A percentile compares a stretch with the other conserved stretches of the same genome.
Evolutionary conservation across 2,888 invertebrate genomes (phyloP).

Genomic region (Subacronicta megacephala): DNA sequence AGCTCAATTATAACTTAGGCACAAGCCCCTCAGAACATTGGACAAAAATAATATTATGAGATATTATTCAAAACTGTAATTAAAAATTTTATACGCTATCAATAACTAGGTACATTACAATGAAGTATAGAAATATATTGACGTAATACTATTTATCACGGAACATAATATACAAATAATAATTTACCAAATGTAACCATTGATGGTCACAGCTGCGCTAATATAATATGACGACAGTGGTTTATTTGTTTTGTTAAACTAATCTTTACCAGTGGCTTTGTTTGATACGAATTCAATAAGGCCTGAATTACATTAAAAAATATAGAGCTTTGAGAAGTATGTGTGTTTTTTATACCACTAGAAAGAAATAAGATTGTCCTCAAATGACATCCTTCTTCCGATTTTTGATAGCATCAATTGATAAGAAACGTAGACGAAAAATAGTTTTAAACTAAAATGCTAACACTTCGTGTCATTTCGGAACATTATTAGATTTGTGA

Average conservation of each 20-base stretch:
- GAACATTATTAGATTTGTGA: conserved; percentile 41
- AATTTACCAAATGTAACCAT: conserved; percentile 2
- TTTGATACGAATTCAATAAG: conserved; percentile 1
- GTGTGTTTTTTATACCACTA: too few relatives aligned
- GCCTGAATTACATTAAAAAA: too few relatives aligned
- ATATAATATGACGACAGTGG: conserved; percentile 21
- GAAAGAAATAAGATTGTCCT: too few relatives aligned
- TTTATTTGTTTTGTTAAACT: conserved; percentile 1
- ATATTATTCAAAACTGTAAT: too few relatives aligned
- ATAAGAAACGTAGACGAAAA: too few relatives aligned
- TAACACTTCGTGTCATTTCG: conserved; percentile 22
- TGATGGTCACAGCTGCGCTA: conserved; percentile 23
- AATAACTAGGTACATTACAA: not conserved
- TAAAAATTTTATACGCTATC: not conserved
- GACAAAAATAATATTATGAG: too few relatives aligned
- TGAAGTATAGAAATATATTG: conserved; percentile 3
- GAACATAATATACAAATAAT: not conserved
- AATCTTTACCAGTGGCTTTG: conserved; percentile 16
- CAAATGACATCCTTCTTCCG: too few relatives aligned
- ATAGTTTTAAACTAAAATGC: too few relatives aligned
- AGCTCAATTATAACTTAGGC: too few relatives aligned
- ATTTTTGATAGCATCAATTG: too few relatives aligned
- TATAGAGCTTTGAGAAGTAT: too few relatives aligned
- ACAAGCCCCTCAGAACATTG: too few relatives aligned
- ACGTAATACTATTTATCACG: conserved; percentile 1